Evolutionary conservation across 2,113 vertebrate species (phyloP).

Genomic region (Hystrix brachyura): DNA sequence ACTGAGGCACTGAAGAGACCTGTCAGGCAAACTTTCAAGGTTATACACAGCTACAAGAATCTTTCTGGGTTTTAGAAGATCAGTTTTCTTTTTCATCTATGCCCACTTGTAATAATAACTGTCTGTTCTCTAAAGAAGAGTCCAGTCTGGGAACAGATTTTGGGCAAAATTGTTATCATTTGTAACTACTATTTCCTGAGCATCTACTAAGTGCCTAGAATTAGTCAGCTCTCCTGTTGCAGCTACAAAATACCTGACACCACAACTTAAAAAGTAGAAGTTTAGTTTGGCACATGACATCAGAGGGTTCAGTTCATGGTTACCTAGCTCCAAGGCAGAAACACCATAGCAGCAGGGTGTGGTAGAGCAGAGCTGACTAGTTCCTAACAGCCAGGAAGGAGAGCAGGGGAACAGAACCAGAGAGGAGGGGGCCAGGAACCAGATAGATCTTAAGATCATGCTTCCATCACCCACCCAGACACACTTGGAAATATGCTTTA

Average conservation of each 20-base stretch:
- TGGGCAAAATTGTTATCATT: not conserved
- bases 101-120: not conserved
- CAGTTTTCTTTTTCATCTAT: not conserved
- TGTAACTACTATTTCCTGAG: not conserved
- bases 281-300: not conserved
- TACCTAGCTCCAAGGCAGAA: not conserved
- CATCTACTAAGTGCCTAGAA: not conserved
- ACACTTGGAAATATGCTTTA: not conserved
- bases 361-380: not conserved
- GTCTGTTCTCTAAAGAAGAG: not conserved
- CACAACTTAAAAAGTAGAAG: not conserved
- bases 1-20: not conserved
- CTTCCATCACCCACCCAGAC: not conserved
- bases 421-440: not conserved
- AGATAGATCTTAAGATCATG: not conserved
- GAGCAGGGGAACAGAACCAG: not conserved
- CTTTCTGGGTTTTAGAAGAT: not conserved
- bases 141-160: not conserved
- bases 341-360: not conserved
- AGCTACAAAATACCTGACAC: not conserved
- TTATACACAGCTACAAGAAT: not conserved
- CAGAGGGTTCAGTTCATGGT: not conserved
- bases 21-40: not conserved
- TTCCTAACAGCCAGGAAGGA: not conserved
- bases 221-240: not conserved